Evolutionary conservation across 2,888 invertebrate genomes (phyloP).

Genomic region (Melitaea athalia): DNA sequence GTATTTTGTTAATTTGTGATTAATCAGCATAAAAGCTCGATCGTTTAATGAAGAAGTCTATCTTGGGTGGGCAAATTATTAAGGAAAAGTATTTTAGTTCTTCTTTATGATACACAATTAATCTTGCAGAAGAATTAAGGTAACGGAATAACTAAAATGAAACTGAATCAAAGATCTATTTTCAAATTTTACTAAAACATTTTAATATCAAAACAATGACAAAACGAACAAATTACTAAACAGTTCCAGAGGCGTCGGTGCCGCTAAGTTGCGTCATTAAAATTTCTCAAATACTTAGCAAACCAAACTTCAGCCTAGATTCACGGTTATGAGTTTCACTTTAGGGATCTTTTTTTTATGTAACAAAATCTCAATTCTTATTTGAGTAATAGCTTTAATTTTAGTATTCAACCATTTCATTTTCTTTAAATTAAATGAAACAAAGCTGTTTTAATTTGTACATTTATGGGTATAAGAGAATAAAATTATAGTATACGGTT

Average conservation of each 20-base stretch:
- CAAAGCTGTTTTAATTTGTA: too few relatives aligned
- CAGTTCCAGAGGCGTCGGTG: slow-evolving; percentile 5
- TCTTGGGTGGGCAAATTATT: too few relatives aligned
- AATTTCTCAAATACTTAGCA: slow-evolving; percentile 19
- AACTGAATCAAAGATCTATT: neutral
- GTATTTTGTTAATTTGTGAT: too few relatives aligned
- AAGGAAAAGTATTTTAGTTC: too few relatives aligned
- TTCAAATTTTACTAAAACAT: slow-evolving; percentile 3
- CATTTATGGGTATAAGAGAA: too few relatives aligned
- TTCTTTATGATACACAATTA: too few relatives aligned
- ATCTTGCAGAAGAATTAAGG: too few relatives aligned
- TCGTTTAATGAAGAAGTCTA: too few relatives aligned
- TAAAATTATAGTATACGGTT: too few relatives aligned
- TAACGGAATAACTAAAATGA: neutral
- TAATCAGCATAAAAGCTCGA: too few relatives aligned
- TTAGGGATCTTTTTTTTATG: slow-evolving; percentile 12
- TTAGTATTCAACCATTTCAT: too few relatives aligned
- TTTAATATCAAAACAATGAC: slow-evolving; percentile 11
- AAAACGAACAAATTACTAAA: slow-evolving; percentile 17
- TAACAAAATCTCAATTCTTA: neutral
- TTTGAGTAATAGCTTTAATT: neutral
- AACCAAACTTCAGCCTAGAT: slow-evolving; percentile 18
- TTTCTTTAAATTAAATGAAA: too few relatives aligned
- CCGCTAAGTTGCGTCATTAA: slow-evolving; percentile 20
- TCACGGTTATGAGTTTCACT: slow-evolving; percentile 15